phyloP scores from a whole-genome alignment of 2,888 invertebrate genomes.

The Morpho deidamia region DNA sequence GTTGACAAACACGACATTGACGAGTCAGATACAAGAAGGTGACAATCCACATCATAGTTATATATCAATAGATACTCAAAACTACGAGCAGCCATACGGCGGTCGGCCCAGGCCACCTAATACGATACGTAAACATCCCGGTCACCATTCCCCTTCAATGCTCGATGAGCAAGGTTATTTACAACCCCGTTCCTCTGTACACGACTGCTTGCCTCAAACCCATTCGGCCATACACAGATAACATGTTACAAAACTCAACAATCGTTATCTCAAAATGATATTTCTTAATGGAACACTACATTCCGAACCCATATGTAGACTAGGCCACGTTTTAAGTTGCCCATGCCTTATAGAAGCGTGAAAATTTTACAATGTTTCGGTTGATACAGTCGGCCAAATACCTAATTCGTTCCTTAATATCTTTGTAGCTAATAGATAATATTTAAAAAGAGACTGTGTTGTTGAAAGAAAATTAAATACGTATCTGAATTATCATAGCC shows the following conservation, averaged over 20 bases:
- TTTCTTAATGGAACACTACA: slow-evolving; percentile 69
- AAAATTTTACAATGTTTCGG: slow-evolving; percentile 47
- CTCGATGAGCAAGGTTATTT: slow-evolving; percentile 75
- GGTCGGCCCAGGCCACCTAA: slow-evolving; percentile 68
- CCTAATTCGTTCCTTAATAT: slow-evolving; percentile 53
- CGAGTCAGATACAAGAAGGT: slow-evolving; percentile 81
- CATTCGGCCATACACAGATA: slow-evolving; percentile 68
- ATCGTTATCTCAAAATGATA: slow-evolving; percentile 61
- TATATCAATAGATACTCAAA: slow-evolving; percentile 81
- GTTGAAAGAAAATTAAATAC: slow-evolving; percentile 43
- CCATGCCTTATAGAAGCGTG: slow-evolving; percentile 62
- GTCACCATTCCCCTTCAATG: slow-evolving; percentile 64
- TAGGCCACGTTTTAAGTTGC: slow-evolving; percentile 54
- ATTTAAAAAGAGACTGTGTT: slow-evolving; percentile 52
- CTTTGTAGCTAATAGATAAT: slow-evolving; percentile 39
- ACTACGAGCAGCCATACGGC: slow-evolving; percentile 71
- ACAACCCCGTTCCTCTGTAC: slow-evolving; percentile 71
- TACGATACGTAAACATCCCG: slow-evolving; percentile 65
- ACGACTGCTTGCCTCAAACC: slow-evolving; percentile 73
- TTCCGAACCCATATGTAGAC: slow-evolving; percentile 72
- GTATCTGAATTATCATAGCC: slow-evolving; percentile 47
- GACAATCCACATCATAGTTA: slow-evolving; percentile 83
- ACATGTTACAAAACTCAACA: slow-evolving; percentile 46
- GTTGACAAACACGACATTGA: slow-evolving; percentile 80
- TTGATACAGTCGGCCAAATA: slow-evolving; percentile 53